Evolutionary conservation across 2,888 invertebrate species (phyloP).

Genomic region (Helicoverpa assulta): DNA sequence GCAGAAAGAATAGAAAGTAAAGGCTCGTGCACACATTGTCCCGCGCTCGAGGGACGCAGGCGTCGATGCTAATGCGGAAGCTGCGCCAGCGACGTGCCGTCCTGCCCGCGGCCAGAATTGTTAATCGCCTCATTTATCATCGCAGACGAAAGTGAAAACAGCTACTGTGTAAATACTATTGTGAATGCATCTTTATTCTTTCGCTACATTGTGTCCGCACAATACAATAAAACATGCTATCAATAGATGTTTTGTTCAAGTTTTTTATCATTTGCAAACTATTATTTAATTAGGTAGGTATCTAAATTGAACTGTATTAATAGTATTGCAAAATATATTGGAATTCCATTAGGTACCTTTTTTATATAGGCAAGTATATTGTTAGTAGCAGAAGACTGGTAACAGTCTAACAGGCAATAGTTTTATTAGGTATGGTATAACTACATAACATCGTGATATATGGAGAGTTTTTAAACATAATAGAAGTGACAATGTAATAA

Average conservation of each 20-base stretch:
- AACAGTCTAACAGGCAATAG: not conserved
- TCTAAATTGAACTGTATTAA: slow-evolving; percentile 15
- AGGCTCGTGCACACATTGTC: slow-evolving; percentile 67
- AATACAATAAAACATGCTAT: slow-evolving; percentile 32
- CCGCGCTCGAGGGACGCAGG: slow-evolving; percentile 69
- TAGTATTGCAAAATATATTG: slow-evolving; percentile 32
- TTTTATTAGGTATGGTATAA: slow-evolving; percentile 2
- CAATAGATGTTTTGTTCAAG: slow-evolving; percentile 12
- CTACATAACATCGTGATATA: slow-evolving; percentile 1
- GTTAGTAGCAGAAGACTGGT: not conserved
- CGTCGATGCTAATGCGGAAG: slow-evolving; percentile 77
- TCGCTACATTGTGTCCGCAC: slow-evolving; percentile 26
- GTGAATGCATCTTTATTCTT: slow-evolving; percentile 65
- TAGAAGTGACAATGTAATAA: slow-evolving; percentile 27
- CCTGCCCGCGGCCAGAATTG: slow-evolving; percentile 81
- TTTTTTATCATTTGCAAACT: slow-evolving; percentile 24
- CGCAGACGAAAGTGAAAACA: slow-evolving; percentile 84
- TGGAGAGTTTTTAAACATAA: slow-evolving; percentile 1
- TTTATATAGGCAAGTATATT: too few relatives aligned
- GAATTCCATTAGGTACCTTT: slow-evolving; percentile 15
- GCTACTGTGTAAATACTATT: slow-evolving; percentile 73
- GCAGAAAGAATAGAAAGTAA: slow-evolving; percentile 74
- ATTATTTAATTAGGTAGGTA: slow-evolving; percentile 26
- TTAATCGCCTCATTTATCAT: slow-evolving; percentile 82
- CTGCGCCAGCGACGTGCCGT: slow-evolving; percentile 76